Evolutionary conservation across 2,113 vertebrate genomes (phyloP), one percentile per base, ranked within the genome.

Genomic region (Talpa occidentalis): DNA sequence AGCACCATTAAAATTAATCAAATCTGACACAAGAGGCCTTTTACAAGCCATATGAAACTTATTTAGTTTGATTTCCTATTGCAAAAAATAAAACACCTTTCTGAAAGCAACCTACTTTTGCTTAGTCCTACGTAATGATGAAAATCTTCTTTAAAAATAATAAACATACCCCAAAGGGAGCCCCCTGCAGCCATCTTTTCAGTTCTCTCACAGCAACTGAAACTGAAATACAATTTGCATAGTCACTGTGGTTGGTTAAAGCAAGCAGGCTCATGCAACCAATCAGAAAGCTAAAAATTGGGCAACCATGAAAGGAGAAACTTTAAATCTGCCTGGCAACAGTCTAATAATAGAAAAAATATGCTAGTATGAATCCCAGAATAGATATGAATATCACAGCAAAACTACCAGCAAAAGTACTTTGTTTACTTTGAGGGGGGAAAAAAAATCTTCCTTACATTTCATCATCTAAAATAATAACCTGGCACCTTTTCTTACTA

Each of bases 291-390:
- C 91, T 21, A 83, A 82, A 96, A 91, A 85, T 67, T 94, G 94
- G 91, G 91, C 67, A 95, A 70, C 60, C 69, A 64, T 64, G 94
- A 44, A 32, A 94, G 78, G 78, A 90, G 76, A 78, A 93, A 92
- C 4, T 59, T 52, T 78, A 91, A 95, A 91, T 98, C 98, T 0
- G 97, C 98, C 98, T 88, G 54, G 98, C 98, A 98, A 98, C 98
- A 82, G 88, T 69, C 97, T 98, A 96, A 98, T 98, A 97, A 96
- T 95, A 97, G 96, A 97, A 94, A 90, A 81, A 95, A 95, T 81
- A 59, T 70, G 70, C 77, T 16, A 26, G 15, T 14, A 67, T 28
- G 10, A 91, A 93, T 60, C 73, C 30, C 35, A 67, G 26, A 77
- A 66, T 12, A 85, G 69, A 82, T 64, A 32, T 72, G 40, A 96